A percentile compares a stretch with the other conserved stretches of the same genome.
phyloP scores from a whole-genome alignment of 2,113 vertebrate species.

The Phyllopteryx taeniolatus region DNA sequence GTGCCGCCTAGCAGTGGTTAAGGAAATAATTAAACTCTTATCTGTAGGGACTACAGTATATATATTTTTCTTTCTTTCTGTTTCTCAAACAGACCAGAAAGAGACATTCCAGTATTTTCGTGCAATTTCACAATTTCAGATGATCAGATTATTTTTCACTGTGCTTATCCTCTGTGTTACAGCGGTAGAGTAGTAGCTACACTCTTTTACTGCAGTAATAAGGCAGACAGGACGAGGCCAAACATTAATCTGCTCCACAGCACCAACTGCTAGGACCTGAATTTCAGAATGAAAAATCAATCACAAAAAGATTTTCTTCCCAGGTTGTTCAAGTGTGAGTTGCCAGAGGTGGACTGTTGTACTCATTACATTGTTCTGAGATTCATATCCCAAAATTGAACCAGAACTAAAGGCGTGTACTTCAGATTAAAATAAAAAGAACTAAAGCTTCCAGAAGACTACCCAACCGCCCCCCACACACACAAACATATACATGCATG shows the following conservation, averaged over 20 bases:
- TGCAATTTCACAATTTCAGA: not conserved
- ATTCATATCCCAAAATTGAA: no score
- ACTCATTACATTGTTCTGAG: no score
- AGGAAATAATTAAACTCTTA: no score
- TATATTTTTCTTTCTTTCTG: not conserved
- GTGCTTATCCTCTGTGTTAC: constrained; percentile 6
- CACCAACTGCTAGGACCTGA: not conserved
- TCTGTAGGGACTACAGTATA: no score
- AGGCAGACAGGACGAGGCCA: constrained; percentile 41
- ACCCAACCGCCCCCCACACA: no score
- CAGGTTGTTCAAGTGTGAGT: not conserved
- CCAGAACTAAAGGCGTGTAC: no score
- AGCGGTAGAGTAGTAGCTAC: not conserved
- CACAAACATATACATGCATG: no score
- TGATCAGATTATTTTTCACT: not conserved
- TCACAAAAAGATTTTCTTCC: not conserved
- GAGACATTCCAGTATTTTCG: not conserved
- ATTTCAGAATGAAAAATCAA: not conserved
- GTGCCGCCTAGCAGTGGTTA: no score
- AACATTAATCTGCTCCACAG: constrained; percentile 44
- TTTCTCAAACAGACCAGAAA: not conserved
- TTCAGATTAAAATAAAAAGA: no score
- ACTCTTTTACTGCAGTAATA: constrained; percentile 30
- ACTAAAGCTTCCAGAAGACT: no score
- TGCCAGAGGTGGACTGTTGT: no score